These are phyloP conservation scores for Paralichthys olivaceus DNA, from an alignment of 2,113 vertebrate species.

Conservation along the genomic window DNA sequence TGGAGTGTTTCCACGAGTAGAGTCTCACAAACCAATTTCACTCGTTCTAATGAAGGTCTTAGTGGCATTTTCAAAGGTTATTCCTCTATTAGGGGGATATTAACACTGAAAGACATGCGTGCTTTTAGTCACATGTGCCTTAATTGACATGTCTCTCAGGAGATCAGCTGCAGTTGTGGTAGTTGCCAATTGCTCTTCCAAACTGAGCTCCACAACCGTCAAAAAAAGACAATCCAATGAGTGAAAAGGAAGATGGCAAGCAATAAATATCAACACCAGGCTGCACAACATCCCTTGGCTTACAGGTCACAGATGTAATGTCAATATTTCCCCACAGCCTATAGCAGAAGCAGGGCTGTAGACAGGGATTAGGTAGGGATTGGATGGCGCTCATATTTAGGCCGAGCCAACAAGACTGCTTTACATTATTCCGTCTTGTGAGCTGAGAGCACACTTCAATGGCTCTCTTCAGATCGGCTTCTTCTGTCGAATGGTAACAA, in stretches of 20 bases:
- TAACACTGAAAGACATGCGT: not conserved
- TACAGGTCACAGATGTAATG: slow-evolving; percentile 3
- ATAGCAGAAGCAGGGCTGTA: slow-evolving; percentile 12
- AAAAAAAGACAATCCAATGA: not conserved
- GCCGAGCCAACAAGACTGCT: slow-evolving; percentile 21
- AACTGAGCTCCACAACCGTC: not conserved
- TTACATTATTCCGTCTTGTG: slow-evolving; percentile 50
- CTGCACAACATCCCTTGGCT: not conserved
- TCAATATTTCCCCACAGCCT: slow-evolving; percentile 15
- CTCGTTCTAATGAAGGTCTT: slow-evolving; percentile 21
- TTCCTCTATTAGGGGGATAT: slow-evolving; percentile 3
- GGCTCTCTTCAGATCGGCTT: slow-evolving; percentile 15
- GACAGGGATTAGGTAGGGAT: slow-evolving; percentile 42
- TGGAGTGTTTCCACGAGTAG: not conserved
- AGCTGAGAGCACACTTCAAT: slow-evolving; percentile 32
- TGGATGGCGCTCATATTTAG: slow-evolving; percentile 21
- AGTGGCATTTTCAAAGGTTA: slow-evolving; percentile 23
- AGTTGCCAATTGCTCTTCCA: not conserved
- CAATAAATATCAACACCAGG: not conserved
- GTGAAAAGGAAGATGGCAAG: not conserved
- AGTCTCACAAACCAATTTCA: slow-evolving; percentile 5
- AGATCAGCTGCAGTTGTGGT: not conserved
- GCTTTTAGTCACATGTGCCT: not conserved
- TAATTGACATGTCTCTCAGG: not conserved
- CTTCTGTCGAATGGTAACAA: slow-evolving; percentile 36